These are phyloP conservation scores for Onychomys leucogaster DNA, from an alignment of 2,797 vertebrate species.

Conservation along the genomic window DNA sequence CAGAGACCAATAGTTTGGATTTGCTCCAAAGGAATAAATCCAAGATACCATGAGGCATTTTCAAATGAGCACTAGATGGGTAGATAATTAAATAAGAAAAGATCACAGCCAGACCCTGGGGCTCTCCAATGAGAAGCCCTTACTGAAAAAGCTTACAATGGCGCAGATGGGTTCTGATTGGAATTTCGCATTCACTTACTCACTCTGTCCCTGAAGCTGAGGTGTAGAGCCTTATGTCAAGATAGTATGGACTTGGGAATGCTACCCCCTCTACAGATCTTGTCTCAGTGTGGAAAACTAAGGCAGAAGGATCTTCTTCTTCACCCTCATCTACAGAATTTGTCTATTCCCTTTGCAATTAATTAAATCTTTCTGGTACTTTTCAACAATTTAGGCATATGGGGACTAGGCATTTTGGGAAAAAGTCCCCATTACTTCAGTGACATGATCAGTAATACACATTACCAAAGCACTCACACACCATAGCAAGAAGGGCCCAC, in stretches of 20 bases:
- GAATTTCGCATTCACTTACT: neutral
- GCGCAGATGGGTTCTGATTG: neutral
- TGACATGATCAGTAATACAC: neutral
- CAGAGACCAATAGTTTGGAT: neutral
- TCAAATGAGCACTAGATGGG: neutral
- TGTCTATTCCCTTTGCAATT: neutral
- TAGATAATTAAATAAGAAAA: neutral
- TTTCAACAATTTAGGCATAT: slow-evolving; percentile 14
- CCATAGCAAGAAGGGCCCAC: neutral
- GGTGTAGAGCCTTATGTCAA: neutral
- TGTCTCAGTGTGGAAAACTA: too few species aligned
- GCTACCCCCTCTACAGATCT: neutral
- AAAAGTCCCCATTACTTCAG: neutral
- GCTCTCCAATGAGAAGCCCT: neutral
- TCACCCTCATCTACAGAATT: neutral
- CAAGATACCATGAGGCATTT: neutral
- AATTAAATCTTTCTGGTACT: neutral
- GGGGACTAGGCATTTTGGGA: neutral
- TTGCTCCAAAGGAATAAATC: neutral
- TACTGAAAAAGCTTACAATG: neutral
- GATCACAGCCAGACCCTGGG: neutral
- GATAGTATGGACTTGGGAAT: neutral
- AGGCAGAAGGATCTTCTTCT: neutral
- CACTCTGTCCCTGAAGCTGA: too few species aligned
- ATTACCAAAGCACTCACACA: neutral